Base-by-base conservation (phyloP, 1,140 invertebrate species). In the Panagrolaimus sp. region DNA sequence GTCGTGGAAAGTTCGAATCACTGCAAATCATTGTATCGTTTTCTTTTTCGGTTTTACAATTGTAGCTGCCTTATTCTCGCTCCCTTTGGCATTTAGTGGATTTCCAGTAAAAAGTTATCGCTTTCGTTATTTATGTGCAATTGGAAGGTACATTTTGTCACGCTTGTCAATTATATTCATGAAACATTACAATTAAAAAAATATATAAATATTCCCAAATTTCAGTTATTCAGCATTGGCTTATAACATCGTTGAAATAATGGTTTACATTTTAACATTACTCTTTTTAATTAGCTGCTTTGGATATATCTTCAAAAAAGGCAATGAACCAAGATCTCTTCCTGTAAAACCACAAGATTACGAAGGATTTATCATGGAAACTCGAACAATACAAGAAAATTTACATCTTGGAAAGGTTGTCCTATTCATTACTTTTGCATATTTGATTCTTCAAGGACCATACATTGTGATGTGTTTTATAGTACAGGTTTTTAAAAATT, bases 401-500 rank as follows among this genome's bases (percentile, higher is more conserved):
- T 65, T 76, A 65, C 65, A 63, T 8, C 38, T 77, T 32, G 69
- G 75, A 46, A 58, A 72, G 21, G 26, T 76, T 10, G 67, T 76
- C 1, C 43, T 76, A 21, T 76, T 73, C 44, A 69, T 76, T n/a
- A 21, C 38, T 14, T 24, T 76, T 21, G 74, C 70, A 44, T 76
- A 72, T 63, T 24, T 76, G 9, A 32, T 76, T n/a, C 44, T 76
- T 12, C 65, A 76, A 66, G 74, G 74, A 47, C 74, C 74, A 12
- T 76, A 77, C 47, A 77, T 76, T 63, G 55, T 68, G 43, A 47
- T 76, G 28, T 72, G 43, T 47, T 72, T 76, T 28, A 78, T 76
- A 48, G 70, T 76, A 45, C 74, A 76, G 65, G 74, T 75, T 26
- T 7, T 10, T n/a, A 32, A 47, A 17, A 47, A 26, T 46, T 46